Evolutionary conservation across 64 coral and sea anemone genomes (phyloP), one percentile per base, ranked within the genome.

Genomic region (Porites australiensis): DNA sequence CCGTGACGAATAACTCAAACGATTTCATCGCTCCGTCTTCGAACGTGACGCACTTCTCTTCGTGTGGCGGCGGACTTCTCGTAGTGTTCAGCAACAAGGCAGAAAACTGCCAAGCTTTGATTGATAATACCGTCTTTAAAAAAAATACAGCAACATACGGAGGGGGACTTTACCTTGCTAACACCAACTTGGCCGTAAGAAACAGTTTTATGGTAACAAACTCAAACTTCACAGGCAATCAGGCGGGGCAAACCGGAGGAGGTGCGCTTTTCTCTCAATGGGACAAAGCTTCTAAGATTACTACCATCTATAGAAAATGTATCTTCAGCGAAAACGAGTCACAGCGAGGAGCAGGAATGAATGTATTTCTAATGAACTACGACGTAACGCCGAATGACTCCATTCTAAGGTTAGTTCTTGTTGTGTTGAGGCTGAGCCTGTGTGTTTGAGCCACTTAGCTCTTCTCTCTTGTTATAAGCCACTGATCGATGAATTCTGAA

Each of bases 121-220:
- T 97, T 12, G 86, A 64, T 20, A 75, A 88, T 74, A 74, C 68
- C 49, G 94, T 22, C 15, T 75, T 97, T 72, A 66, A 9, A 13
- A 72, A 87, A 11, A 97, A 97, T 69, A 75, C 88, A 9, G 95
- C 95, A 23, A 84, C 95, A 10, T 91, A 94, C 71, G 95, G 95
- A 43, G 95, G 92, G 8, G 95, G 88, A 20, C 22, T 97, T 46
- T 97, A 77, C 64, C 27, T 97, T 5, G 13, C 82, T 1, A 77
- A 65, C 43, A 19, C 88, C 13, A 85, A 89, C 4, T 12, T 55
- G 27, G 93, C 95, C 27, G 14, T 4, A 55, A 15, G 58, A 47
- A 97, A 94, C 80, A 68, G 6, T 21, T 52, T 91, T 3, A 51
- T 49, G 5, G 67, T 97, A n/a, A 80, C 27, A 6, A 77, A 72